A percentile compares a stretch with the other conserved stretches of the same genome.
phyloP scores from a whole-genome alignment of 1,140 invertebrate species.

The Drosophila ohnishii region DNA sequence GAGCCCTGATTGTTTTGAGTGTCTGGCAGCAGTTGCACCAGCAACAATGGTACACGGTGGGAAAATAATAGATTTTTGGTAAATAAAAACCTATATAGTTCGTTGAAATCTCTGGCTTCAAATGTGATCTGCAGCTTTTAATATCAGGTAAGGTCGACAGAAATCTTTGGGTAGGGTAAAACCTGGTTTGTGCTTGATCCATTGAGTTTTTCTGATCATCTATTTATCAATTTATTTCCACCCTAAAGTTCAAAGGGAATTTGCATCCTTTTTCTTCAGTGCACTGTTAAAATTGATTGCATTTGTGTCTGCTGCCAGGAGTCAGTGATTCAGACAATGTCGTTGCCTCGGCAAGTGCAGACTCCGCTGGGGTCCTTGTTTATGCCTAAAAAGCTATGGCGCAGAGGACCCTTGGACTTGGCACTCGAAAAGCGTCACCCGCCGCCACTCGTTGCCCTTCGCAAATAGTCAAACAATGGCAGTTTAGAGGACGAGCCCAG shows the following conservation, averaged over 20 bases:
- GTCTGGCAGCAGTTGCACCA: constrained; percentile 37
- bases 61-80: background rate
- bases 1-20: constrained; percentile 73
- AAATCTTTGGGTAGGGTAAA: background rate
- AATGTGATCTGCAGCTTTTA: too few relatives aligned
- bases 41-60: constrained; percentile 18
- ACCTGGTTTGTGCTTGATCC: background rate
- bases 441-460: background rate
- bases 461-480: constrained; percentile 75
- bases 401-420: constrained; percentile 64
- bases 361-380: constrained; percentile 51
- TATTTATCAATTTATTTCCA: background rate
- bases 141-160: rapidly evolving
- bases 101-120: rapidly evolving
- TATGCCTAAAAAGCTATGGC: constrained; percentile 68
- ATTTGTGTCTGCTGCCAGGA: constrained; percentile 59
- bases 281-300: constrained; percentile 63
- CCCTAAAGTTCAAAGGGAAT: background rate
- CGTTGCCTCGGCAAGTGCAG: constrained; percentile 67
- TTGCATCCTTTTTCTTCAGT: background rate
- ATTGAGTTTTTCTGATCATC: background rate
- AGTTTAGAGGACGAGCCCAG: constrained; percentile 31
- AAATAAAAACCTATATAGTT: too few relatives aligned
- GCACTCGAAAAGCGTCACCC: constrained; percentile 41
- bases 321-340: constrained; percentile 58